Percentiles rank a stretch among this genome's conserved stretches.
These are phyloP conservation scores for Anastrepha ludens DNA, from an alignment of 1,140 invertebrate species.

Conservation along the genomic window DNA sequence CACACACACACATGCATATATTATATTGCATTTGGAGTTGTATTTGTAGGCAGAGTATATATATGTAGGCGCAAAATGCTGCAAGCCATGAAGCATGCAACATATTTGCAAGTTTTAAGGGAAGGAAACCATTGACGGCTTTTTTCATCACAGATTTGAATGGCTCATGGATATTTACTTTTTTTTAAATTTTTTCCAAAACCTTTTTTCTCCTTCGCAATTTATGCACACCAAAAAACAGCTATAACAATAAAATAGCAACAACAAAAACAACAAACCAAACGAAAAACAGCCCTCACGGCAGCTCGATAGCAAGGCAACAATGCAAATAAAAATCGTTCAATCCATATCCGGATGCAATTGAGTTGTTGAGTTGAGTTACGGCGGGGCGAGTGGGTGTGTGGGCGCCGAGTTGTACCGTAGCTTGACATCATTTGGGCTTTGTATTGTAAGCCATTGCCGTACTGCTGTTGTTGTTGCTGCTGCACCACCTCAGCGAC, in stretches of 20 bases:
- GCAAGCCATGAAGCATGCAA: conserved; percentile 18
- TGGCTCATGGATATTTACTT: conserved; percentile 26
- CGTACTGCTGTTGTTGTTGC: not conserved
- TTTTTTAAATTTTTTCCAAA: not conserved
- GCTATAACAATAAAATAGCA: not conserved
- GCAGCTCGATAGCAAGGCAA: not conserved
- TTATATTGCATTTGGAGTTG: no score
- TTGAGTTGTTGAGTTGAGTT: conserved; percentile 34
- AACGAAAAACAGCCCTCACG: conserved; percentile 1
- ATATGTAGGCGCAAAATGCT: not conserved
- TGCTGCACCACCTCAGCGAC: not conserved
- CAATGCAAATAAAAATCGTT: conserved; percentile 52
- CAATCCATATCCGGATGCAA: conserved; percentile 49
- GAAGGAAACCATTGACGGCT: conserved; percentile 45
- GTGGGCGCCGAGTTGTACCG: not conserved
- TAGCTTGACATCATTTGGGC: conserved; percentile 4
- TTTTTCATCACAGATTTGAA: not conserved
- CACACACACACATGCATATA: no score
- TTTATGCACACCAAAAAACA: conserved; percentile 18
- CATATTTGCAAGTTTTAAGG: conserved; percentile 47
- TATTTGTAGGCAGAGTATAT: no score
- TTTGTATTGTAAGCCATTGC: conserved; percentile 5
- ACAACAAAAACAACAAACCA: not conserved
- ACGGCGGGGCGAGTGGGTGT: not conserved
- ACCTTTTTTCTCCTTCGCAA: not conserved